A percentile compares a stretch with the other conserved stretches of the same genome.
These are phyloP conservation scores for Pempheris klunzingeri DNA, from an alignment of 2,797 vertebrate genomes.

Conservation along the genomic window DNA sequence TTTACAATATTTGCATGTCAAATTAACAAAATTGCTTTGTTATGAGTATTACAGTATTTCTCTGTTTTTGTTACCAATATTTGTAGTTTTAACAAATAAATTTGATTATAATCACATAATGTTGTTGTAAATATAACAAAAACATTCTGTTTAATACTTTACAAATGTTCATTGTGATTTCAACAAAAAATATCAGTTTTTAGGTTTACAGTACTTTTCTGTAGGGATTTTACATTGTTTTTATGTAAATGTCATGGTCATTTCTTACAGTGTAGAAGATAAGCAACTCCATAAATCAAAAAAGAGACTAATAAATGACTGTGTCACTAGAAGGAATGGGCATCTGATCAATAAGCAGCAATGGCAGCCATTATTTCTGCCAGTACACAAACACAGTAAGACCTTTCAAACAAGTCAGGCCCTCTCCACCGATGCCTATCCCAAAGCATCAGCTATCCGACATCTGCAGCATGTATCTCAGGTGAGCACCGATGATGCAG, in stretches of 20 bases:
- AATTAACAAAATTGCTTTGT: slow-evolving; percentile 33
- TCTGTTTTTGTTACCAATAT: slow-evolving; percentile 25
- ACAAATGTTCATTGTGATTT: slow-evolving; percentile 15
- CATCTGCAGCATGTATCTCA: too few relatives aligned
- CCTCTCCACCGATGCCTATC: too few relatives aligned
- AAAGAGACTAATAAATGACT: too few relatives aligned
- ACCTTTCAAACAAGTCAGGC: too few relatives aligned
- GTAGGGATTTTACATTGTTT: slow-evolving; percentile 30
- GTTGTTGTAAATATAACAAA: slow-evolving; percentile 21
- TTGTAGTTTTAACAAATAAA: slow-evolving; percentile 30
- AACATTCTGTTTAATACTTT: slow-evolving; percentile 23
- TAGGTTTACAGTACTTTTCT: slow-evolving; percentile 25
- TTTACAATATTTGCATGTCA: slow-evolving; percentile 47
- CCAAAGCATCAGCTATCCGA: too few relatives aligned
- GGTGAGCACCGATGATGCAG: too few relatives aligned
- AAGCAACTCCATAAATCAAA: too few relatives aligned
- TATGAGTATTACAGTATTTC: slow-evolving; percentile 22
- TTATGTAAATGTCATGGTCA: slow-evolving; percentile 19
- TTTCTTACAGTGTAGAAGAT: slow-evolving; percentile 24
- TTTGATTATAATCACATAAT: slow-evolving; percentile 15
- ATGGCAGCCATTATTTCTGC: too few relatives aligned
- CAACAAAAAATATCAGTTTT: slow-evolving; percentile 20
- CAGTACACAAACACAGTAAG: too few relatives aligned
- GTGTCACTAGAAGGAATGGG: too few relatives aligned
- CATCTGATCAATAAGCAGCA: too few relatives aligned